Conservation (phyloP, 2,888 invertebrate species). For the Agonopterix arenella region DNA sequence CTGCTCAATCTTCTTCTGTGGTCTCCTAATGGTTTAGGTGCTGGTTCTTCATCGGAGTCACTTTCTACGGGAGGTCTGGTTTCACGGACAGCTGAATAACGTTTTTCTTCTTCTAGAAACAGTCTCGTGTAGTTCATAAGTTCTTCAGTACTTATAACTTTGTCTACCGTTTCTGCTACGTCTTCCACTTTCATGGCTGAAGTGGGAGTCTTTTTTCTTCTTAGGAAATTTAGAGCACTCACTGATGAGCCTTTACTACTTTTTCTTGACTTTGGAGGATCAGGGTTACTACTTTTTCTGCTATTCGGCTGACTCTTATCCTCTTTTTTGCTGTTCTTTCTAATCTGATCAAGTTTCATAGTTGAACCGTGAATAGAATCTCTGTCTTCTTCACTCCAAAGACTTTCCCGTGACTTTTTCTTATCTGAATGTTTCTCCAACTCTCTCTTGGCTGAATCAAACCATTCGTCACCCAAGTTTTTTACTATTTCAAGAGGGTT, state of each 20-base stretch:
- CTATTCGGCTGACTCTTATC: constrained; percentile 45
- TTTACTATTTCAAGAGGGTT: constrained; percentile 68
- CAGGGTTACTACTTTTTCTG: constrained; percentile 50
- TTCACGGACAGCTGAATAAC: constrained; percentile 41
- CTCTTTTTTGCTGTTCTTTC: constrained; percentile 62
- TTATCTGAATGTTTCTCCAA: constrained; percentile 56
- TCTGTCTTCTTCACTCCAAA: constrained; percentile 69
- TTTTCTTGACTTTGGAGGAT: constrained; percentile 56
- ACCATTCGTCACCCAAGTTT: constrained; percentile 66
- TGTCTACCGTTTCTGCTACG: constrained; percentile 50
- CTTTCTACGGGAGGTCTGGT: constrained; percentile 41
- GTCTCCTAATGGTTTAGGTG: constrained; percentile 48
- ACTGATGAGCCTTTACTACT: constrained; percentile 65
- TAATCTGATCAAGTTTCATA: constrained; percentile 50
- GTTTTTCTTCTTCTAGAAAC: constrained; percentile 62
- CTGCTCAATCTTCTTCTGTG: constrained; percentile 62
- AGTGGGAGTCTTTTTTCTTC: constrained; percentile 62
- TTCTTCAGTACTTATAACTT: constrained; percentile 44
- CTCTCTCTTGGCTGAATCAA: constrained; percentile 56
- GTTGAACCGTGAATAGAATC: constrained; percentile 61
- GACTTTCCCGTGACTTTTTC: constrained; percentile 65
- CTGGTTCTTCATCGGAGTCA: constrained; percentile 60
- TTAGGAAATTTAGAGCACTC: constrained; percentile 58
- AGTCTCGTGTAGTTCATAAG: constrained; percentile 53
- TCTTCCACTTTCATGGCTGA: constrained; percentile 52